Evolutionary conservation across 2,888 invertebrate genomes (phyloP).

Genomic region (Synanthedon myopaeformis): DNA sequence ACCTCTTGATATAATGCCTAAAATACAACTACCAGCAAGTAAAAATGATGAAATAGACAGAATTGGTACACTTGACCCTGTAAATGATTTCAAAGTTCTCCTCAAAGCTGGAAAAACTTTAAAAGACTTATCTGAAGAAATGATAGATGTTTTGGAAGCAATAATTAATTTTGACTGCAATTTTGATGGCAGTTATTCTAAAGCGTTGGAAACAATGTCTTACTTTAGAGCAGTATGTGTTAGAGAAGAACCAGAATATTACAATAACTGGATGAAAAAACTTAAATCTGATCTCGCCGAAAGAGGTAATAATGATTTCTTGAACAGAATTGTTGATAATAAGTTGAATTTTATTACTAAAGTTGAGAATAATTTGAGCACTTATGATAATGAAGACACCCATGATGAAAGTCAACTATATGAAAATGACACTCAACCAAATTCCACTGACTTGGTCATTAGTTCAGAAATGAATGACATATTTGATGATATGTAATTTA

Average conservation of each 20-base stretch:
- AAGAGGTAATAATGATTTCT: slow-evolving; percentile 30
- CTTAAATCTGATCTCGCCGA: slow-evolving; percentile 37
- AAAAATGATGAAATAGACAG: slow-evolving; percentile 22
- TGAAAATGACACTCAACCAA: slow-evolving; percentile 53
- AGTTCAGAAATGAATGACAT: slow-evolving; percentile 48
- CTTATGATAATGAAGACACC: slow-evolving; percentile 28
- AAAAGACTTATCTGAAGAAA: slow-evolving; percentile 31
- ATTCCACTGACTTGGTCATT: slow-evolving; percentile 39
- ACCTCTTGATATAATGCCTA: slow-evolving; percentile 23
- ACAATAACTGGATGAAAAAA: slow-evolving; percentile 50
- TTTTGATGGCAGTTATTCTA: slow-evolving; percentile 43
- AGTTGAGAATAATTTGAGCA: slow-evolving; percentile 43
- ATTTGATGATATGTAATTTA: slow-evolving; percentile 51
- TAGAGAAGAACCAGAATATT: slow-evolving; percentile 33
- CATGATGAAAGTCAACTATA: slow-evolving; percentile 52
- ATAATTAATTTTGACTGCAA: slow-evolving; percentile 32
- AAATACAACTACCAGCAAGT: slow-evolving; percentile 28
- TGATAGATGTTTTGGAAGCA: slow-evolving; percentile 48
- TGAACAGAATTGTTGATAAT: slow-evolving; percentile 32
- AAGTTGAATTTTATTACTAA: slow-evolving; percentile 43
- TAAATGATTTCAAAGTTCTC: slow-evolving; percentile 69
- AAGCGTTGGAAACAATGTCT: slow-evolving; percentile 41
- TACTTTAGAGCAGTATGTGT: slow-evolving; percentile 48
- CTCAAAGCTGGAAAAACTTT: slow-evolving; percentile 39
- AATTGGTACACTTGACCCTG: slow-evolving; percentile 73